Evolutionary conservation across 2,888 invertebrate genomes (phyloP), one percentile per base, ranked within the genome.

Genomic region (Phymatocera aterrima): DNA sequence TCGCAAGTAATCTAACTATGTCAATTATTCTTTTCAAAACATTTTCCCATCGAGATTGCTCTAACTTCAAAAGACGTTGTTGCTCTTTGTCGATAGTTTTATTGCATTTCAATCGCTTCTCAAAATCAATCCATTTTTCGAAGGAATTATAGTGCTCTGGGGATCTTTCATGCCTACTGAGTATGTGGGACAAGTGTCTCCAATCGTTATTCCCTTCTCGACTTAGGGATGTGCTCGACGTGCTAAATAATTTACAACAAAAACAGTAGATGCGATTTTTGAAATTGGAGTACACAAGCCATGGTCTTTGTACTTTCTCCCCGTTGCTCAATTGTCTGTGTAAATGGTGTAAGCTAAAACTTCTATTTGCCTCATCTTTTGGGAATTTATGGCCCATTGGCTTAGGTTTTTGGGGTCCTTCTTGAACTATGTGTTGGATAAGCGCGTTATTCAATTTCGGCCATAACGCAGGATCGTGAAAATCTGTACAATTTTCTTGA

Each of bases 61-160:
- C 82, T 68, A 80, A 82, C 72, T 68, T 81, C 78, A 83, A 84
- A 78, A 83, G 81, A 80, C 83, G 80, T 83, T 85, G 83, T 84
- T 84, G 82, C 84, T 80, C 65, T 77, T 87, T 85, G 88, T 90
- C 81, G 84, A 83, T 83, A 85, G 79, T 79, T 48, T 78, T 65
- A 75, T 70, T 57, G 65, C 15, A 78, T 57, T 78, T 78, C 68
- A 79, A 77, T 61, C 75, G 74, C 34, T 78, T 75, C 77, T 77
- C 77, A 64, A 34, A 54, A 54, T 80, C 77, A 68, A 79, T n/a
- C 79, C 80, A 81, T 43, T 78, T 40, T 57, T 77, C 61, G 48
- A 77, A 78, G 57, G 54, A 79, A 48, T 78, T 77, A 34, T 77
- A 78, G 78, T 81, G 78, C 28, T 12, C 37, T 54, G 48, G 21